Base-by-base conservation (phyloP, 2,113 vertebrate species). In the Mus musculus region DNA sequence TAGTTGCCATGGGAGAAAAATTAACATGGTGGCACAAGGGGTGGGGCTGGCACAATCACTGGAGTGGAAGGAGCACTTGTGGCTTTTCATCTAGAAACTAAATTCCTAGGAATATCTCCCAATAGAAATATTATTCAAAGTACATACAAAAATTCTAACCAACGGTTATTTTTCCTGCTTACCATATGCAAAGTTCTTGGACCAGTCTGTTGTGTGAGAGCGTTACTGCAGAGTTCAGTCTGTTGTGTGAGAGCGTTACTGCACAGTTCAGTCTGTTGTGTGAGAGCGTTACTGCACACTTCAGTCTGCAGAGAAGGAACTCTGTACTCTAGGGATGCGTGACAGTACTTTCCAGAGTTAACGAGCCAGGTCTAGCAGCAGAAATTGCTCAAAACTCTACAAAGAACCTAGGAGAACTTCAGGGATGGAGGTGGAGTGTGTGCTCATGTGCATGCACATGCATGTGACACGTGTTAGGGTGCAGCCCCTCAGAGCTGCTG, bases 11-110 rank as follows among this genome's bases (percentile, higher is more conserved):
- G n/a, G 24, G 28, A 77, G 6, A 56, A 54, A 80, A 19, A 16
- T 12, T 13, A n/a, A 72, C 69, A 54, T 19, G 42, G 49, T 7
- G 52, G 3, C 10, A 56, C 33, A 11, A 36, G 36, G 24, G 7
- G 16, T 3, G 39, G 1, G 20, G 22, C 56, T 17, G 16, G 22
- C 26, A 76, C 4, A 1, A 0, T 12, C 73, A 36, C 7, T 2
- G 20, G 36, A 81, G 24, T 39, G 36, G 36, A 16, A 10, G 0
- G 0, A 3, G 8, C 19, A 33, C 2, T 46, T n/a, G 7, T 5
- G 7, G 4, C 8, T 0, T 26, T 16, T 81, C 26, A 76, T 10
- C 33, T 10, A 69, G 49, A 65, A 71, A 39, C 13, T 30, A 30
- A 20, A 54, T 63, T 93, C 39, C 49, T 59, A 88, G 8, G 20